Evolutionary conservation across 2,888 invertebrate species (phyloP).

Genomic region (Hirtodrosophila histrioides): DNA sequence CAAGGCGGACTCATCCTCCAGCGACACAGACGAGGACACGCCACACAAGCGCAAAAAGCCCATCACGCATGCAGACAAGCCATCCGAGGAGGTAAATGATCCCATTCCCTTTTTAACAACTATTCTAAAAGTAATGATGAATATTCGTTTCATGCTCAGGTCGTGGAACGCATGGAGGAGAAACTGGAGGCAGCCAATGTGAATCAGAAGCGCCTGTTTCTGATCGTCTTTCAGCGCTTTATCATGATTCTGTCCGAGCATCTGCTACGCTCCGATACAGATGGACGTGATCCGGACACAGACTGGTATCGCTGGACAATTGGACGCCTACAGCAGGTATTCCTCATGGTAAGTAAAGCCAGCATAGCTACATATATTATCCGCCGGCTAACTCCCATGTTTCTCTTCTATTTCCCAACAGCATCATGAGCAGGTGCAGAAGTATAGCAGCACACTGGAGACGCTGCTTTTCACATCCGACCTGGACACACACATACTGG

Average conservation of each 20-base stretch:
- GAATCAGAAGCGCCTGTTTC: conserved; percentile 97
- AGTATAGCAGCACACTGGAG: conserved; percentile 97
- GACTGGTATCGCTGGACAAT: conserved; percentile 98
- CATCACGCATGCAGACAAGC: conserved; percentile 85
- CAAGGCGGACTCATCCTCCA: conserved; percentile 91
- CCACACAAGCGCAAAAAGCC: conserved; percentile 85
- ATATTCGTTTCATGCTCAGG: conserved; percentile 84
- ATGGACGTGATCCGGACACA: conserved; percentile 95
- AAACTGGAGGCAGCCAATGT: conserved; percentile 96
- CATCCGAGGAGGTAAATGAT: conserved; percentile 86
- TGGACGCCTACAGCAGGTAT: conserved; percentile 97
- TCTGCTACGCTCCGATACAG: conserved; percentile 95
- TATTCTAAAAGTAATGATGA: background rate
- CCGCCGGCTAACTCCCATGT: background rate
- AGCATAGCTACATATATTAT: background rate
- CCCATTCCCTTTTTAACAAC: too few relatives aligned
- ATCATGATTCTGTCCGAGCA: conserved; percentile 99
- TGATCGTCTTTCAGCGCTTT: conserved; percentile 98
- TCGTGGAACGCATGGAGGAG: conserved; percentile 98
- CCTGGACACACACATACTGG: conserved; percentile 96
- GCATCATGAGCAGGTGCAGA: conserved; percentile 99
- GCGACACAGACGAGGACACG: conserved; percentile 91
- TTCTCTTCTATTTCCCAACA: conserved; percentile 82
- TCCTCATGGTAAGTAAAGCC: conserved; percentile 90
- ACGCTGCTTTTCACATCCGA: conserved; percentile 98